Evolutionary conservation across 2,888 invertebrate genomes (phyloP), one percentile per base, ranked within the genome.

Genomic region (Rhingia rostrata): DNA sequence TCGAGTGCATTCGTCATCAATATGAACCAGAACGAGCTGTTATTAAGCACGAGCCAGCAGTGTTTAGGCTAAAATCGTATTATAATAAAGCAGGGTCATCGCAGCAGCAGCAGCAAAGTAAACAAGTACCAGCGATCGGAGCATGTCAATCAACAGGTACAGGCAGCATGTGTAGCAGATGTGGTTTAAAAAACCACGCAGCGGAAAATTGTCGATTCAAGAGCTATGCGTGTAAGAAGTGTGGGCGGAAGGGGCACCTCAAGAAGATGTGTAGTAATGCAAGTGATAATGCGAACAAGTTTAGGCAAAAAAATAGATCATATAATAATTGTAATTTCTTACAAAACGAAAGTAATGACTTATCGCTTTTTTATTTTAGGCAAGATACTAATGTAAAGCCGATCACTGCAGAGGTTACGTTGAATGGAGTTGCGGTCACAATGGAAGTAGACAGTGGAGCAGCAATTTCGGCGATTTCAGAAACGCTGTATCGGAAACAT

Each of bases 401-500:
- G 14, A 69, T 61, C 39, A 33, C 41, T 32, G 49, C 37, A 6
- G 12, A 12, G 12, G 74, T 74, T 22, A 30, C 32, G 4, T n/a
- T 77, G 51, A 63, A 41, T 56, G 56, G 70, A 33, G n/a, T 64
- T 63, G 53, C 39, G 12, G 39, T 78, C 9, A 47, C 12, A 43
- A 47, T 72, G 63, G 47, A 78, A 39, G 33, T 61, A 2, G 78
- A 78, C 10, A 78, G 56, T 33, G 78, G 72, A 1, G 53, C 78
- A 9, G 32, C 69, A 4, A 70, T 78, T 35, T 63, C 78, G 6
- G 69, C 70, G 9, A 78, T 70, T 32, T 70, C 78, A 3, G 47
- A 61, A 12, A 4, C n/a, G n/a, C n/a, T 51, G 14, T 70, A 53
- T 43, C 33, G 41, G 10, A 37, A 63, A 41, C 12, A 32, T 30